Conservation (phyloP, 2,797 vertebrate genomes). For the Basileuterus tristriatus region DNA sequence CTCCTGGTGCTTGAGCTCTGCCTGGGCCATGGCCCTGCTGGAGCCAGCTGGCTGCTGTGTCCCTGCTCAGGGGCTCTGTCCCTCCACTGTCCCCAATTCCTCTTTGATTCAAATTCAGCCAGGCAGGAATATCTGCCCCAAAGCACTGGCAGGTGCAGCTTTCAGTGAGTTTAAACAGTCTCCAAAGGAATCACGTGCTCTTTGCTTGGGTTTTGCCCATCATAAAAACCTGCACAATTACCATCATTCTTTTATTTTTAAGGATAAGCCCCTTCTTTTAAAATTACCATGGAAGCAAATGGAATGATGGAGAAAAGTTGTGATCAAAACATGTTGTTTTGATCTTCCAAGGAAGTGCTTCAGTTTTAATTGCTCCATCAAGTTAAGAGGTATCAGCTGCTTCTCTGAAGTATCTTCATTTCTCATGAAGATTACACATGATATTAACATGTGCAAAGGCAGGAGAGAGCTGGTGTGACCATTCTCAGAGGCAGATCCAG, state of each 20-base stretch:
- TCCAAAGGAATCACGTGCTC: neutral
- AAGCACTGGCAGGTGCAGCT: neutral
- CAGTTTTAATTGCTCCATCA: constrained; percentile 35
- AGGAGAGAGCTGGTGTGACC: neutral
- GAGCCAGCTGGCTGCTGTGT: neutral
- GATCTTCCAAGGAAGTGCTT: constrained; percentile 29
- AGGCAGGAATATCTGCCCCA: neutral
- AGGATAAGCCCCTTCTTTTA: neutral
- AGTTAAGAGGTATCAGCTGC: constrained; percentile 45
- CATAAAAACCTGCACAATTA: neutral
- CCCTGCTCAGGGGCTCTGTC: neutral
- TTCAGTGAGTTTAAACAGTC: neutral
- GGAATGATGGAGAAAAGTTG: neutral
- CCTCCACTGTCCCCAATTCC: neutral
- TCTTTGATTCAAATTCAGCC: neutral
- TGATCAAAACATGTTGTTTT: constrained; percentile 24
- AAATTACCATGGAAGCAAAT: neutral
- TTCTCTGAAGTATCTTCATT: neutral
- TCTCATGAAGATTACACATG: neutral
- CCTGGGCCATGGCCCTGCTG: neutral
- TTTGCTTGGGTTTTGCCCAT: neutral
- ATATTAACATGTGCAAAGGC: neutral
- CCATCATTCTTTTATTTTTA: neutral
- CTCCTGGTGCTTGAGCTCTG: neutral
- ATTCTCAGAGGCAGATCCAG: neutral